Base-by-base conservation (phyloP, 2,113 vertebrate species). In the Baryphthengus martii region DNA sequence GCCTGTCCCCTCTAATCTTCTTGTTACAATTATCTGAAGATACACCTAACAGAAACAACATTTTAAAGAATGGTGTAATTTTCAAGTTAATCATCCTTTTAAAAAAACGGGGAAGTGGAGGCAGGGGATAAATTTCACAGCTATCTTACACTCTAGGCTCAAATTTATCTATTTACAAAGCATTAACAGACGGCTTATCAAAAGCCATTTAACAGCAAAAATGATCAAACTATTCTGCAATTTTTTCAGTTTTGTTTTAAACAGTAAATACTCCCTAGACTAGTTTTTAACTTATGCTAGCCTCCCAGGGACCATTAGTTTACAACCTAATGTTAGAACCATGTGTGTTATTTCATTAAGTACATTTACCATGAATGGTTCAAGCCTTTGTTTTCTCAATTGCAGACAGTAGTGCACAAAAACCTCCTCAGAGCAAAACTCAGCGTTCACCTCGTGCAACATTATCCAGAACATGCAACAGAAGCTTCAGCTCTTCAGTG, bases 181-280 rank as follows among this genome's bases (percentile, higher is more conserved):
- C 61, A 80, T 84, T 88, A 94, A 74, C 88, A 94, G 86, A 92
- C 90, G 73, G 72, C 40, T 95, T 96, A 96, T 89, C 90, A 94
- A 88, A 96, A 96, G 56, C 42, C 83, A 82, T 73, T 97, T 96
- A 93, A 44, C 75, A 90, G 70, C 53, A 96, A 58, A 96, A 96
- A 75, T 35, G 2, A 97, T 87, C 76, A 89, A 94, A 92, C 80
- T 90, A 37, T 61, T 89, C 35, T 13, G 65, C 86, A 47, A 68
- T 6, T 0, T 37, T 25, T 28, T 85, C 83, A 77, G 85, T 86
- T 90, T 87, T 80, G 16, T 50, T 95, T 84, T 74, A 92, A 93
- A 90, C 29, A 67, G 73, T 75, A 92, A 93, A 84, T 72, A 92
- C 18, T 90, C 86, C 73, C 88, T 86, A 93, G 75, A 79, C 83